A percentile compares a stretch with the other conserved stretches of the same genome.
These are phyloP conservation scores for Acromyrmex charruanus DNA, from an alignment of 1,140 invertebrate genomes.

Conservation along the genomic window DNA sequence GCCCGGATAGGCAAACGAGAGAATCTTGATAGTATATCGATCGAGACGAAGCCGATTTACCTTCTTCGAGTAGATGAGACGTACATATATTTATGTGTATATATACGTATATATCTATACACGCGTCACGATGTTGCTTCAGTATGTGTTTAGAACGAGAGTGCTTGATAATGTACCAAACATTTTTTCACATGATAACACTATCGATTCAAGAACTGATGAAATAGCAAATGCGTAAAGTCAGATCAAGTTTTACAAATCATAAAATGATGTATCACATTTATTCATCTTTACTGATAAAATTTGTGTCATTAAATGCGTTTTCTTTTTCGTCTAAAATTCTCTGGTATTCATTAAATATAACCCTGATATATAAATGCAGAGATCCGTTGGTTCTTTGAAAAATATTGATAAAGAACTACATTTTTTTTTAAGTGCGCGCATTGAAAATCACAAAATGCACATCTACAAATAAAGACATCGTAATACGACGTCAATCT, in stretches of 20 bases:
- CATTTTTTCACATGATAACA: neutral
- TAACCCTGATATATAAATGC: neutral
- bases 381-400: neutral
- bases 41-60: constrained; percentile 23
- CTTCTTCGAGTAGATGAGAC: constrained; percentile 12
- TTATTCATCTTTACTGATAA: neutral
- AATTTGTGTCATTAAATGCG: neutral
- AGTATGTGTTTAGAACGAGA: neutral
- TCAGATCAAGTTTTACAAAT: neutral
- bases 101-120: no score
- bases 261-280: neutral
- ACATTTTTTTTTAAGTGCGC: neutral
- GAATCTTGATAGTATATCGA: constrained; percentile 13
- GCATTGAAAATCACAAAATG: neutral
- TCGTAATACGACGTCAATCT: constrained; percentile 3
- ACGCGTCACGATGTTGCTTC: neutral
- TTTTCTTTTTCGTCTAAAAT: neutral
- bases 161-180: neutral
- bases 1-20: neutral
- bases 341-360: neutral
- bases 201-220: neutral
- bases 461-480: neutral
- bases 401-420: neutral
- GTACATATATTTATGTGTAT: no score
- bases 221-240: neutral